Base-by-base conservation (phyloP, 2,888 invertebrate genomes). In the Phorcus lineatus region DNA sequence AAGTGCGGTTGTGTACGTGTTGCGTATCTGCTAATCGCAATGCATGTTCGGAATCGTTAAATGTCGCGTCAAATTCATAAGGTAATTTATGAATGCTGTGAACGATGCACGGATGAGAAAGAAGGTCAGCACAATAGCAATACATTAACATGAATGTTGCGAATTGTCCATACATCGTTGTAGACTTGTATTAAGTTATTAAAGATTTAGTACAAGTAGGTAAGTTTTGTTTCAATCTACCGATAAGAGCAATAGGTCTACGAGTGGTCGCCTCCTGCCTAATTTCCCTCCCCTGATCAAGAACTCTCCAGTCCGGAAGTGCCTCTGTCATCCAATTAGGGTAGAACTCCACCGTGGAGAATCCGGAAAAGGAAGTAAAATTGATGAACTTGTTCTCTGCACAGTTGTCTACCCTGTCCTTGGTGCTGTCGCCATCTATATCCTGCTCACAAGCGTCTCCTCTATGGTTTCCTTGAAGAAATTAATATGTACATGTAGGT, bases 381-480 rank as follows among this genome's bases (percentile, higher is more conserved):
- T 70, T 83, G 28, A 89, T 86, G 40, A 81, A 80, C 36, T 86
- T 86, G 79, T 88, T 89, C 36, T 85, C 97, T 0, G 98, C 98
- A 89, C 98, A 98, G 90, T 97, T 97, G 91, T 98, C 98, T 2
- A 96, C 92, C 40, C 95, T 95, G 91, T 98, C 96, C 0, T 95
- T 94, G 0, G 96, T 95, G 36, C 95, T 95, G 91, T 98, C 98
- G 1, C 95, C 95, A 89, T 98, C 98, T 86, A 94, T 95, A 92
- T 98, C 98, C 70, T 95, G 95, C 88, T 96, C 95, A 88, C 98
- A 98, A 1, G 94, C 94, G 89, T 98, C 97, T 0, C 98, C 98
- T 24, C 95, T 93, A 0, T 96, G 95, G 88, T 97, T 95, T 13
- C 94, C 47, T 47, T 47, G 13, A 47, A 47, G 36, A 36, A 36